Evolutionary conservation across 2,113 vertebrate species (phyloP).

Genomic region (Entomyzon cyanotis): DNA sequence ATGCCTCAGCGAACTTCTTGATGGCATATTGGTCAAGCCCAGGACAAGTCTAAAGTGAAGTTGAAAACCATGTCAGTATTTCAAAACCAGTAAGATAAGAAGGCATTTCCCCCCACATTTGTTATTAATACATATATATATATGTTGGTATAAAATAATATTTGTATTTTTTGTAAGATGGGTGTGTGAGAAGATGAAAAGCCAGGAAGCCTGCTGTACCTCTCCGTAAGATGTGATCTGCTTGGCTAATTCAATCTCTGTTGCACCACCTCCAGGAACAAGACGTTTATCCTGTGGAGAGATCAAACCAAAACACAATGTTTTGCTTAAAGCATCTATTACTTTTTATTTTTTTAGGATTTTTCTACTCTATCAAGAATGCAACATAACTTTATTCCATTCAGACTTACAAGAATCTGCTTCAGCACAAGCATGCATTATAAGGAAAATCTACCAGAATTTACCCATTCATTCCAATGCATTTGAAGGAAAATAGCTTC

Average conservation of each 20-base stretch:
- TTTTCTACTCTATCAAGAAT: background rate
- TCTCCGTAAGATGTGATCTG: slow-evolving; percentile 93
- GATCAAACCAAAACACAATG: background rate
- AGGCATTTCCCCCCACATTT: background rate
- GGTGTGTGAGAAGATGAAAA: background rate
- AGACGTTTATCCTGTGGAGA: slow-evolving; percentile 88
- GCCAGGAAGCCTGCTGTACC: slow-evolving; percentile 68
- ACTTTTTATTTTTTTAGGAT: background rate
- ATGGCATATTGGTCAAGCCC: slow-evolving; percentile 97
- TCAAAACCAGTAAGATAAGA: background rate
- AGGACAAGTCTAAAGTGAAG: slow-evolving; percentile 85
- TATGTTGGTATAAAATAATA: background rate
- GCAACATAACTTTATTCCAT: background rate
- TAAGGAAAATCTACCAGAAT: background rate
- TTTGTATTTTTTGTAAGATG: fast-evolving
- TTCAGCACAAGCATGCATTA: background rate
- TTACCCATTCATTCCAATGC: background rate
- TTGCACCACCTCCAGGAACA: slow-evolving; percentile 92
- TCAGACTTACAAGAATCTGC: background rate
- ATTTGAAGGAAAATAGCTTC: background rate
- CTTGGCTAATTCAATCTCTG: slow-evolving; percentile 95
- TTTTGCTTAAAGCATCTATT: background rate
- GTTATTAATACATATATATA: background rate
- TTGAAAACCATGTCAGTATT: background rate
- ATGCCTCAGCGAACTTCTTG: slow-evolving; percentile 96